A percentile compares a stretch with the other conserved stretches of the same genome.
Evolutionary conservation across 2,113 vertebrate genomes (phyloP).

Genomic region (Rafetus swinhoei): DNA sequence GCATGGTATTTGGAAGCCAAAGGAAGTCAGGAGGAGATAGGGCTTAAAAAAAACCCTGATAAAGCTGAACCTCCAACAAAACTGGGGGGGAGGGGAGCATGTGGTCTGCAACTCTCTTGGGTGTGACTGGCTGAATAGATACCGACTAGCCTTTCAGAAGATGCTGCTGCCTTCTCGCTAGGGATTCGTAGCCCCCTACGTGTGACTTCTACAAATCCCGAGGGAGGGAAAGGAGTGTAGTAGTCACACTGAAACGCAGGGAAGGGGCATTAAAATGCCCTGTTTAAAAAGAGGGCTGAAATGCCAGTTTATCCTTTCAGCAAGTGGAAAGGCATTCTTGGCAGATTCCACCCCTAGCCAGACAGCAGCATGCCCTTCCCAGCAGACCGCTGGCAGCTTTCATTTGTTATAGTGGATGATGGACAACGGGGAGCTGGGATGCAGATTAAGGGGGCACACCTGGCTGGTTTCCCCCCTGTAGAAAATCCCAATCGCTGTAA

Average conservation of each 20-base stretch:
- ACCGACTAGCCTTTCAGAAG: background rate
- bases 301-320: fast-evolving
- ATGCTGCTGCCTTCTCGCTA: background rate
- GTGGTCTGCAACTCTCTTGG: background rate
- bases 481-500: fast-evolving
- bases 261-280: background rate
- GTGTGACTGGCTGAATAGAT: background rate
- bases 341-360: fast-evolving
- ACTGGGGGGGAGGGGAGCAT: background rate
- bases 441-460: background rate
- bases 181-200: background rate
- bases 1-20: background rate
- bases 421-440: fast-evolving
- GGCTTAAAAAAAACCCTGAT: background rate
- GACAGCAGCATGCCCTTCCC: background rate
- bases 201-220: background rate
- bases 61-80: background rate
- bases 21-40: background rate
- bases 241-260: background rate
- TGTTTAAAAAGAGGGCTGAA: fast-evolving
- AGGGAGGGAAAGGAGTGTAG: background rate
- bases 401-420: background rate
- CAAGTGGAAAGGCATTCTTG: background rate
- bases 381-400: fast-evolving
- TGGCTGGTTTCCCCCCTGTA: background rate